Conservation (phyloP, 2,888 invertebrate species). For the Slavum lentiscoides region DNA sequence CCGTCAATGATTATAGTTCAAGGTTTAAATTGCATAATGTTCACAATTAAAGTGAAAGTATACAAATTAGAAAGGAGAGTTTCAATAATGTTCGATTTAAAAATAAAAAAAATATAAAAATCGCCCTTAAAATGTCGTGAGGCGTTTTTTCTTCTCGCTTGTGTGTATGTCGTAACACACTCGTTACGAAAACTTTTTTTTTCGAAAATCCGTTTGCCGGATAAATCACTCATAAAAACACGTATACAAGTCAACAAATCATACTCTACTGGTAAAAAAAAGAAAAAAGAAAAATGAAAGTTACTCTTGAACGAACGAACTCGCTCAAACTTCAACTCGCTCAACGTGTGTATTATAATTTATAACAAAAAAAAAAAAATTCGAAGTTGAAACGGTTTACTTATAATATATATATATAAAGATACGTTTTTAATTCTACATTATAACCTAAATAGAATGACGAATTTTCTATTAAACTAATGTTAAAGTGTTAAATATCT, state of each 20-base stretch:
- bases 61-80: slow-evolving; percentile 43
- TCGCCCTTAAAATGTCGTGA: slow-evolving; percentile 7
- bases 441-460: too few species aligned
- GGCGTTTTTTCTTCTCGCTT: neutral
- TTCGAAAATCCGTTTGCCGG: neutral
- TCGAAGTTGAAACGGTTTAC: too few species aligned
- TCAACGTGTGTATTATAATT: too few species aligned
- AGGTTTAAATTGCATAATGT: slow-evolving; percentile 48
- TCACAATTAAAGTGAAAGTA: slow-evolving; percentile 51
- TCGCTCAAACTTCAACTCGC: too few species aligned
- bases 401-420: too few species aligned
- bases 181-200: neutral
- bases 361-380: too few species aligned
- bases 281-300: neutral
- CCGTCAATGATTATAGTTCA: slow-evolving; percentile 43
- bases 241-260: neutral
- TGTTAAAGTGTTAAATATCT: neutral
- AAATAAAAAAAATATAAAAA: neutral
- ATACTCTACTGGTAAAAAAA: neutral
- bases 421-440: too few species aligned
- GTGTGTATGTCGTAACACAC: too few species aligned
- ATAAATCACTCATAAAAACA: neutral
- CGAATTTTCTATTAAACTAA: too few species aligned
- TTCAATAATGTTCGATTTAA: slow-evolving; percentile 12
- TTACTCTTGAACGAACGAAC: neutral